A percentile compares a stretch with the other conserved stretches of the same genome.
Conservation (phyloP, 2,113 vertebrate genomes). For the Petroica traversi region DNA sequence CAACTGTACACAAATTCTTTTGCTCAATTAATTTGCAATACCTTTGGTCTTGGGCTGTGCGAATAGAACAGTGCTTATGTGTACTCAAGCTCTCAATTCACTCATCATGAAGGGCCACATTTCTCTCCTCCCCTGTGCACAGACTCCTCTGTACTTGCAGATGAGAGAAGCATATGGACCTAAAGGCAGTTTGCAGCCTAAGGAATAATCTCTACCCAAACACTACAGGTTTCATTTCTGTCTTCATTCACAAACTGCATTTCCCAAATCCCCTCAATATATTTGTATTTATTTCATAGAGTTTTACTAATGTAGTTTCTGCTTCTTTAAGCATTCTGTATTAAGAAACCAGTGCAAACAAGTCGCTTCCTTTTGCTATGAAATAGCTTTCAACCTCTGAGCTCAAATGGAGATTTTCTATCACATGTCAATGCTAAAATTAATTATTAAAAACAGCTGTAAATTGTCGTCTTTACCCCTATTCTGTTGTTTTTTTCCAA, state of each 20-base stretch:
- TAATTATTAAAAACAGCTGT: neutral
- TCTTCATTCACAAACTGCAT: neutral
- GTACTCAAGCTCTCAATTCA: neutral
- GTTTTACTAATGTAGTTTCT: neutral
- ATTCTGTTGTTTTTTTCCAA: neutral
- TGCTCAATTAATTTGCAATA: slow-evolving; percentile 55
- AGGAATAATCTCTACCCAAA: neutral
- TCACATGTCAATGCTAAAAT: neutral
- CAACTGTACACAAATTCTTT: slow-evolving; percentile 12
- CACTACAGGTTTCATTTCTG: neutral
- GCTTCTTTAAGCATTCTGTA: neutral
- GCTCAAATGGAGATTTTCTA: neutral
- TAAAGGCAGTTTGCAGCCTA: neutral
- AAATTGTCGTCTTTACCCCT: neutral
- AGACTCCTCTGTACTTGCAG: neutral
- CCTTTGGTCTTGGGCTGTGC: neutral
- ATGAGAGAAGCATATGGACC: neutral
- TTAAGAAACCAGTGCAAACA: neutral
- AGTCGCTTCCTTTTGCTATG: neutral
- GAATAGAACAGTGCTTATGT: neutral
- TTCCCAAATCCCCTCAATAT: neutral
- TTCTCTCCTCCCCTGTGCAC: neutral
- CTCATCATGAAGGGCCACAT: neutral
- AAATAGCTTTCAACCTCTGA: neutral
- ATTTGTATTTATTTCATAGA: neutral